Evolutionary conservation across 2,113 vertebrate species (phyloP).

Genomic region (Neofelis nebulosa): DNA sequence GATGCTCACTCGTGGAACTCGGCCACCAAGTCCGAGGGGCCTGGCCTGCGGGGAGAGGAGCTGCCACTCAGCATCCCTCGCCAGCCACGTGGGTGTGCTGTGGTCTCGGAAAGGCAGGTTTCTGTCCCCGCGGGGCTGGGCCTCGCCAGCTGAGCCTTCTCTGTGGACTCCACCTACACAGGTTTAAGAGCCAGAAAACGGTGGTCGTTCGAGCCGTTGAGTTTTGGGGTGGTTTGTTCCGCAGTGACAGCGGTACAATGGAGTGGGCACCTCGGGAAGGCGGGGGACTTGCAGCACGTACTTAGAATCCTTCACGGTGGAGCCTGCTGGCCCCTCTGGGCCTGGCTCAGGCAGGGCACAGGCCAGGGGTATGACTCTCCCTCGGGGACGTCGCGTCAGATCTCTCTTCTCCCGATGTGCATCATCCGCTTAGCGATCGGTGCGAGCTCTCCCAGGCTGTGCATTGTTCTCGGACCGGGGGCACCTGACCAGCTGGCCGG

Average conservation of each 20-base stretch:
- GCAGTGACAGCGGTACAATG: neutral
- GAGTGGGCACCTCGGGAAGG: neutral
- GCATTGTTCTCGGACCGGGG: neutral
- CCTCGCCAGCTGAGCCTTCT: too few relatives aligned
- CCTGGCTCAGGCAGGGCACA: neutral
- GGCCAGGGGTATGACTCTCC: neutral
- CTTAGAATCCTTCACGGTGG: neutral
- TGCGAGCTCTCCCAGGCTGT: neutral
- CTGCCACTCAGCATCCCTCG: neutral
- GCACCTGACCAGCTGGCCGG: neutral
- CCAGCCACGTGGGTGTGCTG: too few relatives aligned
- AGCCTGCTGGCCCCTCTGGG: neutral
- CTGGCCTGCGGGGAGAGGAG: neutral
- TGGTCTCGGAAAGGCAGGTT: too few relatives aligned
- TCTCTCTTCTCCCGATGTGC: neutral
- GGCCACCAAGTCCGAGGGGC: neutral
- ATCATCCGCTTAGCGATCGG: too few relatives aligned
- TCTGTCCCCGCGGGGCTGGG: neutral
- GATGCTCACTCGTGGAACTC: neutral
- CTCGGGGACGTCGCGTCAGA: neutral
- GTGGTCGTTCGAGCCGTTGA: too few relatives aligned
- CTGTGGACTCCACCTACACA: neutral
- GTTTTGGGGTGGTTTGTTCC: neutral
- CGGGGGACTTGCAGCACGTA: neutral
- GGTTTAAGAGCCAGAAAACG: too few relatives aligned